Evolutionary conservation across 2,888 invertebrate species (phyloP).

Genomic region (Balanococcus diminutus): DNA sequence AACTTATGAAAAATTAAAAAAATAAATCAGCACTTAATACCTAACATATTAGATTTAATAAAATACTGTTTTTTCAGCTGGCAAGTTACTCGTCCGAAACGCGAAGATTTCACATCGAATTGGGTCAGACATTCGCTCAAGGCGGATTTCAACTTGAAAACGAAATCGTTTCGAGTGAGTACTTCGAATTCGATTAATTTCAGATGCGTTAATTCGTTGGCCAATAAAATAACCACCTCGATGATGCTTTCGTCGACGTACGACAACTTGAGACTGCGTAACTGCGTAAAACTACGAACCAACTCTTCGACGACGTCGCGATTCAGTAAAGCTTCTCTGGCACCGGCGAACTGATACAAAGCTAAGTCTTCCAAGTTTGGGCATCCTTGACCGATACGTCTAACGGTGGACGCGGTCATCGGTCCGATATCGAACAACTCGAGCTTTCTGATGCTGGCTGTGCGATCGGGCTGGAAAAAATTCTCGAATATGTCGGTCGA

Average conservation of each 20-base stretch:
- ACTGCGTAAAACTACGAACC: not conserved
- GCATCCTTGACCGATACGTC: constrained; percentile 16
- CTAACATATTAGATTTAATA: constrained; percentile 16
- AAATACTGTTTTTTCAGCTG: constrained; percentile 1
- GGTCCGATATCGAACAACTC: constrained; percentile 35
- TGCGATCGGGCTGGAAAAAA: constrained; percentile 33
- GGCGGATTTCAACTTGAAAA: constrained; percentile 6
- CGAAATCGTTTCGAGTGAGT: constrained; percentile 18
- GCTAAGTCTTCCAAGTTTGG: constrained; percentile 40
- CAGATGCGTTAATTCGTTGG: not conserved
- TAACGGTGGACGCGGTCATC: not conserved
- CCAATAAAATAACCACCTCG: not conserved
- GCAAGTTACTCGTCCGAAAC: constrained; percentile 47
- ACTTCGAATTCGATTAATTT: constrained; percentile 45
- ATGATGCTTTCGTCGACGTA: constrained; percentile 24
- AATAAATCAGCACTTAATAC: not conserved
- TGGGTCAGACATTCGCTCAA: constrained; percentile 6
- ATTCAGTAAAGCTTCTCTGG: not conserved
- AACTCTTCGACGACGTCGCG: constrained; percentile 18
- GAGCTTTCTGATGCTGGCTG: not conserved
- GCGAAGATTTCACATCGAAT: constrained; percentile 29
- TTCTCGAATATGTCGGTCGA: constrained; percentile 9
- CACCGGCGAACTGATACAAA: constrained; percentile 28
- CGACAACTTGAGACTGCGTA: constrained; percentile 30
- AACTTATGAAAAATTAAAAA: not conserved